A percentile compares a stretch with the other conserved stretches of the same genome.
Evolutionary conservation across 1,140 invertebrate genomes (phyloP).

Genomic region (Caenorhabditis briggsae): DNA sequence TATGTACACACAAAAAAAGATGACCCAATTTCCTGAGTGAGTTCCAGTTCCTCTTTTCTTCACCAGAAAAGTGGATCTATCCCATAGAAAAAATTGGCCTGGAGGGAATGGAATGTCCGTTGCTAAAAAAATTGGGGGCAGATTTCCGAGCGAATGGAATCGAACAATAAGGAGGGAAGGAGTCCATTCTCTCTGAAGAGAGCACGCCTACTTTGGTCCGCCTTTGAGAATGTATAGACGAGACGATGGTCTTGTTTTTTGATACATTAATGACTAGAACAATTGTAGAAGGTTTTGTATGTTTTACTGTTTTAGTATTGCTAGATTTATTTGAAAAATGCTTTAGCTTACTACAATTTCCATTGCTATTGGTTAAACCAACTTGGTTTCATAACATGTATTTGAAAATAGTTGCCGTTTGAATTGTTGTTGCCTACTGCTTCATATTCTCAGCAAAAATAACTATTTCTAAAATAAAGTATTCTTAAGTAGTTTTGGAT

Average conservation of each 20-base stretch:
- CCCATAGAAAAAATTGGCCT: neutral
- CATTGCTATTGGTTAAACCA: too few relatives aligned
- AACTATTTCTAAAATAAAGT: too few relatives aligned
- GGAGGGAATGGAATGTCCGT: neutral
- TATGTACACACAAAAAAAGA: neutral
- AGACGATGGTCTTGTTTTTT: neutral
- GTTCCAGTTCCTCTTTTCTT: neutral
- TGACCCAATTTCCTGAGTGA: too few relatives aligned
- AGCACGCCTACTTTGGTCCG: constrained; percentile 14
- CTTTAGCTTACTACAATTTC: too few relatives aligned
- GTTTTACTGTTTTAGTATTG: too few relatives aligned
- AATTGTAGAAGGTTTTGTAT: neutral
- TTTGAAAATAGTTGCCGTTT: too few relatives aligned
- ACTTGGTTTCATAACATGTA: too few relatives aligned
- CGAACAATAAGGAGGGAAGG: constrained; percentile 11
- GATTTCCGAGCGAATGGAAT: constrained; percentile 46
- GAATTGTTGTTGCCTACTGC: too few relatives aligned
- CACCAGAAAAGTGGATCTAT: neutral
- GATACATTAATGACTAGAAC: constrained; percentile 19
- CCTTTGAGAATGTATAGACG: neutral
- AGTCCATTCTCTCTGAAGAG: neutral
- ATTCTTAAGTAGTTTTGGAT: too few relatives aligned
- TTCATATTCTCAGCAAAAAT: too few relatives aligned
- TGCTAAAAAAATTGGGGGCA: constrained; percentile 19
- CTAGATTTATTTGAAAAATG: too few relatives aligned